Conservation (phyloP, 2,113 vertebrate genomes). For the Melierax canorus region DNA sequence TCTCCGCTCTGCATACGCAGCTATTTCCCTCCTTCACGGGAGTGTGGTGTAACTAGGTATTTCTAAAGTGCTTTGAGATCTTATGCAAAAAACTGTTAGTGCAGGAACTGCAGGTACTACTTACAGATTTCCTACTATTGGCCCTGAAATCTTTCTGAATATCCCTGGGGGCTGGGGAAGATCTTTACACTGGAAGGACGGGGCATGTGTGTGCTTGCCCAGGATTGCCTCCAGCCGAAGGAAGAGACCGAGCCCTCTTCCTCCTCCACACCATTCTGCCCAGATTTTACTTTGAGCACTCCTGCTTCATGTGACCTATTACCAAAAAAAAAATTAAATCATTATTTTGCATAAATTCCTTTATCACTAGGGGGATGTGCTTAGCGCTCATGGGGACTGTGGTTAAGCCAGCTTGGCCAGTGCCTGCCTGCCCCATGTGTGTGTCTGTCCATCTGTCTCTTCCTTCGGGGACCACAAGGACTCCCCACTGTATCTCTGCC, state of each 20-base stretch:
- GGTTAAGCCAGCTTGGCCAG: neutral
- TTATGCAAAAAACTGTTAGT: neutral
- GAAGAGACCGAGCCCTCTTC: neutral
- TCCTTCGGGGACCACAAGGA: neutral
- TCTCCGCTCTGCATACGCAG: rapidly evolving
- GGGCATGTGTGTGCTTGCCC: neutral
- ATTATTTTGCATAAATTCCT: neutral
- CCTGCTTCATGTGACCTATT: neutral
- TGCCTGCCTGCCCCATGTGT: neutral
- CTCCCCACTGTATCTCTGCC: neutral
- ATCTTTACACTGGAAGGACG: neutral
- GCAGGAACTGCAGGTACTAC: neutral
- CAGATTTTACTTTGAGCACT: neutral
- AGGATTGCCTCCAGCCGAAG: neutral
- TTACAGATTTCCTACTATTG: neutral
- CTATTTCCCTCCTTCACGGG: neutral
- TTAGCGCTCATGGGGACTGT: rapidly evolving
- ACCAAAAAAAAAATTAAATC: neutral
- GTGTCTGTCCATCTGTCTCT: neutral
- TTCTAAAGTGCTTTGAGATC: conserved; percentile 1
- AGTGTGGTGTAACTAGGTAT: neutral
- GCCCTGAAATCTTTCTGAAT: neutral
- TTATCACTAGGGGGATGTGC: neutral
- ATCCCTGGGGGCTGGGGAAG: neutral
- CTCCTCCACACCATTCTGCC: neutral